Base-by-base conservation (phyloP, 2,797 vertebrate genomes). In the Clarias platycephalus region DNA sequence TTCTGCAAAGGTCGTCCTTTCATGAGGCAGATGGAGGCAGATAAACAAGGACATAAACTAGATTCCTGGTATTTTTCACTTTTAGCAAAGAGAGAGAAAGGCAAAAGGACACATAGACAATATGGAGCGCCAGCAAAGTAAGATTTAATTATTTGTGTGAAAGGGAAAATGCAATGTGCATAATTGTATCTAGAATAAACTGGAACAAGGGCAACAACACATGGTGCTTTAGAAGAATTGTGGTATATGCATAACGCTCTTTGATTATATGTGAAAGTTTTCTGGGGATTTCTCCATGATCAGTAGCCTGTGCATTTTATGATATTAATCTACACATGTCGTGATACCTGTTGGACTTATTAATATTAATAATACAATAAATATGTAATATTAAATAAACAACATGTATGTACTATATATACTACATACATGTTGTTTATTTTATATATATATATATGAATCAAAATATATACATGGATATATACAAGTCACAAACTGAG, bases 111-210 rank as follows among this genome's bases (percentile, higher is more conserved):
- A 44, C 40, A 74, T 1, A 26, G 12, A 86, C 62, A 83, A 55
- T 55, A 31, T 20, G 26, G 62, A 49, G n/a, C 55, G 20, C 63
- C 7, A n/a, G 26, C 4, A 7, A 37, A 70, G 5, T 0, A 8
- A 81, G 31, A 40, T 68, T 67, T n/a, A 74, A 81, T 81, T 82
- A 81, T 81, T 81, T 76, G 34, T 79, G 15, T 15, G 63, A 63
- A 58, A 63, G 57, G 6, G 34, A 40, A 85, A 82, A 81, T n/a
- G 53, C 58, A 44, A 68, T 10, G 28, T 78, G 57, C 20, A 75
- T 55, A 74, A 85, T 75, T 62, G 20, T 28, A 63, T 75, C 37
- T 28, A 8, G 67, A 81, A 26, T 5, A 53, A 80, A n/a, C 16
- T 79, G 58, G 18, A 83, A 58, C 83, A 71, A 71, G 26, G 37